Percentiles rank a stretch among this genome's conserved stretches.
These are phyloP conservation scores for Caenorhabditis imperialis DNA, from an alignment of 2,888 invertebrate species.

Conservation along the genomic window DNA sequence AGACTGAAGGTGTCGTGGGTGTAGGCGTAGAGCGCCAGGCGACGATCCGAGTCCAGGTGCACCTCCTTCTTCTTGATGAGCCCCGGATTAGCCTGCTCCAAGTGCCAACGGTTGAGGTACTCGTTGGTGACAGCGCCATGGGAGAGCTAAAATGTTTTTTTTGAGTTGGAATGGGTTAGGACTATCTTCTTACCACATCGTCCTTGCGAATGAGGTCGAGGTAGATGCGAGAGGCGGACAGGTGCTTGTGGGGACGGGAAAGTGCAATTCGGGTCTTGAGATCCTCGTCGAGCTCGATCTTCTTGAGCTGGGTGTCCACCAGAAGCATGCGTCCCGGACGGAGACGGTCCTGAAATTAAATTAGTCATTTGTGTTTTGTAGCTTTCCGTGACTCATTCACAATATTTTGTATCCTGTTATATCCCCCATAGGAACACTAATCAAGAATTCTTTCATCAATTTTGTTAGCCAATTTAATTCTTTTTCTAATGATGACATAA, in stretches of 20 bases:
- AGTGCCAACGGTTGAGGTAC: slow-evolving; percentile 71
- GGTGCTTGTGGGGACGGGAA: slow-evolving; percentile 87
- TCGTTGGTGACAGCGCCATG: slow-evolving; percentile 78
- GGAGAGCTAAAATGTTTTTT: slow-evolving; percentile 69
- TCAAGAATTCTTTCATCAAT: no score
- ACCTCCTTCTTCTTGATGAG: slow-evolving; percentile 64
- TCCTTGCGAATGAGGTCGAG: slow-evolving; percentile 77
- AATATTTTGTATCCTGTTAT: no score
- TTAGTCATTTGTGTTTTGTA: slow-evolving; percentile 12
- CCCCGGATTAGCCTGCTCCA: slow-evolving; percentile 63
- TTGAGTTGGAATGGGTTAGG: no score
- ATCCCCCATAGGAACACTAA: no score
- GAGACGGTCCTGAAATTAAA: slow-evolving; percentile 87
- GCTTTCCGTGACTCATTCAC: no score
- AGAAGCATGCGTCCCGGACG: slow-evolving; percentile 98
- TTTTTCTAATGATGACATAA: slow-evolving; percentile 18
- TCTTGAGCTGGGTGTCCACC: slow-evolving; percentile 91
- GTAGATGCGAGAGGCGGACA: slow-evolving; percentile 80
- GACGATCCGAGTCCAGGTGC: slow-evolving; percentile 83
- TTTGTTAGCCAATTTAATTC: slow-evolving; percentile 14
- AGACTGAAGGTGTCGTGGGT: slow-evolving; percentile 95
- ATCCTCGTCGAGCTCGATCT: slow-evolving; percentile 93
- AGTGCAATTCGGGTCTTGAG: slow-evolving; percentile 90
- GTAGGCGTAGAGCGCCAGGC: slow-evolving; percentile 92
- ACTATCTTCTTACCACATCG: slow-evolving; percentile 72